phyloP scores from a whole-genome alignment of 30 jellyfish, hydroid and myxozoan species.

The Hydra vulgaris region DNA sequence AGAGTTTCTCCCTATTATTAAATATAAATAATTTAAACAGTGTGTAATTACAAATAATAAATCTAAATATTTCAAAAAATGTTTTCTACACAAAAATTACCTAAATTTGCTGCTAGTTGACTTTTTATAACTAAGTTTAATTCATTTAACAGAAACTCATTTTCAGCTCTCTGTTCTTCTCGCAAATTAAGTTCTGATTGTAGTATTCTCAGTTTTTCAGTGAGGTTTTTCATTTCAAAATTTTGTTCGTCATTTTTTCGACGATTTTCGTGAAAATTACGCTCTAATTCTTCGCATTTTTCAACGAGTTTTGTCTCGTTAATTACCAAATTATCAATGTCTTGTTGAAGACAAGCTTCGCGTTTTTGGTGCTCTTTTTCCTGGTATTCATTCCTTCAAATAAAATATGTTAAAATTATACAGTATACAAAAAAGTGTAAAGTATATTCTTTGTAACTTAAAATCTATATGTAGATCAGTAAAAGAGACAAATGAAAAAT shows the following conservation, averaged over 20 bases:
- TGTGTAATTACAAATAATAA: no score
- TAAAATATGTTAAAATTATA: neutral
- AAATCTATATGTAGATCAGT: no score
- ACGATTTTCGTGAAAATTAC: conserved; percentile 5
- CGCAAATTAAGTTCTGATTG: neutral
- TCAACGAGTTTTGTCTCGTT: conserved; percentile 21
- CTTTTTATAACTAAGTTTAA: neutral
- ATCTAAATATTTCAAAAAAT: no score
- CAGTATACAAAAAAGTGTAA: no score
- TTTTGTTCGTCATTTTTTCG: conserved; percentile 28
- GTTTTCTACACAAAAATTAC: neutral
- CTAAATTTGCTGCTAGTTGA: neutral
- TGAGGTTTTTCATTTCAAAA: conserved; percentile 15
- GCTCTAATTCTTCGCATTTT: conserved; percentile 18
- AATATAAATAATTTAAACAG: no score
- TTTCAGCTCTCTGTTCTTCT: conserved; percentile 12
- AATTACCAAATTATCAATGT: conserved; percentile 1
- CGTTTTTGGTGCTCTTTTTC: conserved; percentile 15
- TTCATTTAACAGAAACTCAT: neutral
- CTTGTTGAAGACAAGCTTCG: conserved; percentile 16
- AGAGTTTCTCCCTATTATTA: no score
- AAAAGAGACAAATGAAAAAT: no score
- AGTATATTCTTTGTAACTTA: no score
- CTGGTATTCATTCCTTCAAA: neutral
- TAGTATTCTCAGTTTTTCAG: neutral